Conservation (phyloP, 2,888 invertebrate species). For the Sphaeridia pumilis region DNA sequence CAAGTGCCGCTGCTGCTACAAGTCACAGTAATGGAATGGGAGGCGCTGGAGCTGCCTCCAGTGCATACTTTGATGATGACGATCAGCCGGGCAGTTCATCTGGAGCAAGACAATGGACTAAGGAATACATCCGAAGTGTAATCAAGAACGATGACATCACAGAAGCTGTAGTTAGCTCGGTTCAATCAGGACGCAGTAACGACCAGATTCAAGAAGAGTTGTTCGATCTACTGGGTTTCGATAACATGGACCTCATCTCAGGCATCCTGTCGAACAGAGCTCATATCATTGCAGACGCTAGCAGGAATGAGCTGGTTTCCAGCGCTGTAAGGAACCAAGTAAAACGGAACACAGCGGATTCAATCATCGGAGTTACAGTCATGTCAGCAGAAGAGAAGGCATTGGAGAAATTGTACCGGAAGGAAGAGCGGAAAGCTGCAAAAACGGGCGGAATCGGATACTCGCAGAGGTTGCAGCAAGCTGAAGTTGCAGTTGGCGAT, state of each 20-base stretch:
- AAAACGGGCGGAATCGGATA: constrained; percentile 38
- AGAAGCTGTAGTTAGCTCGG: constrained; percentile 48
- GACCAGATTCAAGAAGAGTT: constrained; percentile 63
- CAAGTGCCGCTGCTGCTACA: constrained; percentile 1
- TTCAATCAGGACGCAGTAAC: constrained; percentile 47
- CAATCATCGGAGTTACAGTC: constrained; percentile 52
- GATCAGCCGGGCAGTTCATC: neutral
- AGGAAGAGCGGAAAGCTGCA: constrained; percentile 67
- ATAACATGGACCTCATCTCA: constrained; percentile 62
- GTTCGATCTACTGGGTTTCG: constrained; percentile 80
- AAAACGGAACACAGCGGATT: constrained; percentile 20
- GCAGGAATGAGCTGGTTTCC: constrained; percentile 36
- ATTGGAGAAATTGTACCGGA: constrained; percentile 60
- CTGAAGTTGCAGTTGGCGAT: constrained; percentile 21
- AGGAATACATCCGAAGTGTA: constrained; percentile 24
- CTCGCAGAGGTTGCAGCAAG: constrained; percentile 10
- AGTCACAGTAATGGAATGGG: too few species aligned
- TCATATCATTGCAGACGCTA: constrained; percentile 39
- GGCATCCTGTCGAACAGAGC: constrained; percentile 52
- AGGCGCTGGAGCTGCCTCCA: too few species aligned
- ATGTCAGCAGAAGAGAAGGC: constrained; percentile 72
- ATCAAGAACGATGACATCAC: constrained; percentile 46
- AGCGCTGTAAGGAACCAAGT: constrained; percentile 26
- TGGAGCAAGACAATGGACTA: constrained; percentile 19
- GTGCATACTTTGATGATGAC: too few species aligned